Percentiles rank a stretch among this genome's conserved stretches.
phyloP scores from a whole-genome alignment of 2,113 vertebrate species.

The Sitta europaea region DNA sequence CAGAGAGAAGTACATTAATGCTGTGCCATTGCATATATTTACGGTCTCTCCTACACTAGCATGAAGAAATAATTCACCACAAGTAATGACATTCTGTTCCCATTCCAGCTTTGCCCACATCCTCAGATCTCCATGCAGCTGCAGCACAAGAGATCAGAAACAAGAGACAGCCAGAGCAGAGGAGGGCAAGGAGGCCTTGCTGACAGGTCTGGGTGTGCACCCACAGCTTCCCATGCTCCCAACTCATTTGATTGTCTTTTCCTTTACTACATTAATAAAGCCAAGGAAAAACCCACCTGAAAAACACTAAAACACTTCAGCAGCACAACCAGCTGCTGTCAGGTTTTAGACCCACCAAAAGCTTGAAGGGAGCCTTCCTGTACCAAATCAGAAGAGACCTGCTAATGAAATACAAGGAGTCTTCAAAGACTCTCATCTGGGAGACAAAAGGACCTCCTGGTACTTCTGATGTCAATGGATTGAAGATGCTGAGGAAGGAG shows the following conservation, averaged over 20 bases:
- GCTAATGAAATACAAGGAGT: not conserved
- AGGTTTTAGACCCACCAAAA: not conserved
- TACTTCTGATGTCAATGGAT: not conserved
- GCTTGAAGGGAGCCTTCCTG: not conserved
- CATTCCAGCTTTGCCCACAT: conserved; percentile 16
- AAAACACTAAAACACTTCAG: not conserved
- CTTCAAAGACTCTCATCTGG: not conserved
- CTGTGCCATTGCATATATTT: not conserved
- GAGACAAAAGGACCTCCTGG: not conserved
- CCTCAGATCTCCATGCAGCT: not conserved
- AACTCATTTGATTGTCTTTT: not conserved
- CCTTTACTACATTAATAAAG: not conserved
- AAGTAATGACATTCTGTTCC: conserved; percentile 11
- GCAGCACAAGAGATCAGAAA: not conserved
- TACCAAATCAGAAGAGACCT: not conserved
- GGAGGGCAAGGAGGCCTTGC: not conserved
- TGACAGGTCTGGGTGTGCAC: not conserved
- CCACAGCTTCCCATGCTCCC: not conserved
- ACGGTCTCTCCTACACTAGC: not conserved
- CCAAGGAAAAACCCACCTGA: not conserved
- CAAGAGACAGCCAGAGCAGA: not conserved
- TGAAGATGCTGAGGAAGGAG: not conserved
- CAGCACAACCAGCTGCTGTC: not conserved
- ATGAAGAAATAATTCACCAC: conserved; percentile 5
- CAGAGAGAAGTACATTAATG: not conserved